Percentiles rank a stretch among this genome's conserved stretches.
These are phyloP conservation scores for Epizoanthus rinbou DNA, from an alignment of 92 coral and sea anemone species.

Conservation along the genomic window DNA sequence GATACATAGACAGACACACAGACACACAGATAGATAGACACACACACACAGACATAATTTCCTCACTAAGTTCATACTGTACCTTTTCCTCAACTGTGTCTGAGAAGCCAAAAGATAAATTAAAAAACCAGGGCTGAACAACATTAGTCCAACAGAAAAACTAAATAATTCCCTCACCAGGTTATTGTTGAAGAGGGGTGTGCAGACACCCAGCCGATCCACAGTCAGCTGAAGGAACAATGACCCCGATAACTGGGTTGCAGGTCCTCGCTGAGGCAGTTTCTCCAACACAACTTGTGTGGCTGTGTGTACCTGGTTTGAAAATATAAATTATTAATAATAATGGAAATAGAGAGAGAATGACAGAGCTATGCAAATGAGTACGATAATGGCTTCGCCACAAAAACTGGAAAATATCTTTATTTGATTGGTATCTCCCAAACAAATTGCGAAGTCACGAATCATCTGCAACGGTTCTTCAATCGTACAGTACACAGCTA, in stretches of 20 bases:
- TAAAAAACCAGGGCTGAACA: too few relatives aligned
- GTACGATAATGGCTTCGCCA: too few relatives aligned
- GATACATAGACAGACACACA: neutral
- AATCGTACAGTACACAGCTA: too few relatives aligned
- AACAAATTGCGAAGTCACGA: too few relatives aligned
- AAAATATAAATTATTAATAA: too few relatives aligned
- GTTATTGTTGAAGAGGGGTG: constrained; percentile 77
- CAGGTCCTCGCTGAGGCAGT: constrained; percentile 88
- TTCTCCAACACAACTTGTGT: constrained; percentile 98
- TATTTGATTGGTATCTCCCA: too few relatives aligned
- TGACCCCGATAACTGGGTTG: constrained; percentile 93
- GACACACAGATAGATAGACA: neutral
- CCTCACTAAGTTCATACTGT: constrained; percentile 60
- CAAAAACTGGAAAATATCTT: too few relatives aligned
- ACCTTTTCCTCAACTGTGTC: too few relatives aligned
- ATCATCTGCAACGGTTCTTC: too few relatives aligned
- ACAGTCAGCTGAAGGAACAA: constrained; percentile 95
- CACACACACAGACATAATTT: neutral
- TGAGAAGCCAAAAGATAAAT: neutral
- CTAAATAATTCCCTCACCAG: constrained; percentile 54
- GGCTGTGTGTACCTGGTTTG: constrained; percentile 87
- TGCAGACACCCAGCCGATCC: constrained; percentile 90
- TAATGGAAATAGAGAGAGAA: too few relatives aligned
- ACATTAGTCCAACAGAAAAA: neutral
- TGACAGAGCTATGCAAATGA: too few relatives aligned